phyloP scores from a whole-genome alignment of 2,113 vertebrate species.

The Myrmecophaga tridactyla region DNA sequence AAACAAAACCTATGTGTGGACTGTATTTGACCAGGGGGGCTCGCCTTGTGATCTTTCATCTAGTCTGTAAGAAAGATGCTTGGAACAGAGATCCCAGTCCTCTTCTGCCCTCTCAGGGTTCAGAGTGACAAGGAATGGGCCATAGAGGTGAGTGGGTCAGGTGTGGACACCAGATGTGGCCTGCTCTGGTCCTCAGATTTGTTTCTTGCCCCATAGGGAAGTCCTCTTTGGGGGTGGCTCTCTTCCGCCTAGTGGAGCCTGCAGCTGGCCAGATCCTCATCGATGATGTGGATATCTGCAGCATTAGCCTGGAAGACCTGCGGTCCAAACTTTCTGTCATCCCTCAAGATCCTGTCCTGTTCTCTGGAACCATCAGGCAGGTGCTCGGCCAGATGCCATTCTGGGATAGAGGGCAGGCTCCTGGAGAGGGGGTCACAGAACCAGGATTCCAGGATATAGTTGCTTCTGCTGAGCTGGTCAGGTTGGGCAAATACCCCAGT shows the following conservation, averaged over 20 bases:
- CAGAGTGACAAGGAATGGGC: background rate
- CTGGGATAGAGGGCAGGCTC: background rate
- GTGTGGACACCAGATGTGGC: fast-evolving
- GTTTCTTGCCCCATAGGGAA: conserved; percentile 79
- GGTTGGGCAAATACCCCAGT: fast-evolving
- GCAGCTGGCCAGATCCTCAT: conserved; percentile 83
- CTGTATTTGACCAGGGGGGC: background rate
- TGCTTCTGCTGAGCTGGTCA: background rate
- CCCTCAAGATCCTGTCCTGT: conserved; percentile 84
- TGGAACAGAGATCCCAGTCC: background rate
- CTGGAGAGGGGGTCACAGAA: background rate
- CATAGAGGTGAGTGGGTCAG: fast-evolving
- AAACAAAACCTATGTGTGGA: background rate
- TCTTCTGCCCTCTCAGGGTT: background rate
- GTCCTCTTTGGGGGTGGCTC: conserved; percentile 83
- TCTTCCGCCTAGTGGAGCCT: conserved; percentile 85
- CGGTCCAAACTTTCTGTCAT: conserved; percentile 85
- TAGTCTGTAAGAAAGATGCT: background rate
- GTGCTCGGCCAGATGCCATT: background rate
- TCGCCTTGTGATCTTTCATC: too few species aligned
- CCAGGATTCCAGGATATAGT: fast-evolving
- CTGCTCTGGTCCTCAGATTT: too few species aligned
- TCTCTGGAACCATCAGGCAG: conserved; percentile 87
- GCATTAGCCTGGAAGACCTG: conserved; percentile 82
- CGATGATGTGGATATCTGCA: conserved; percentile 80